A percentile compares a stretch with the other conserved stretches of the same genome.
phyloP scores from a whole-genome alignment of 2,888 invertebrate genomes.

The Stenolophus ochropezus region DNA sequence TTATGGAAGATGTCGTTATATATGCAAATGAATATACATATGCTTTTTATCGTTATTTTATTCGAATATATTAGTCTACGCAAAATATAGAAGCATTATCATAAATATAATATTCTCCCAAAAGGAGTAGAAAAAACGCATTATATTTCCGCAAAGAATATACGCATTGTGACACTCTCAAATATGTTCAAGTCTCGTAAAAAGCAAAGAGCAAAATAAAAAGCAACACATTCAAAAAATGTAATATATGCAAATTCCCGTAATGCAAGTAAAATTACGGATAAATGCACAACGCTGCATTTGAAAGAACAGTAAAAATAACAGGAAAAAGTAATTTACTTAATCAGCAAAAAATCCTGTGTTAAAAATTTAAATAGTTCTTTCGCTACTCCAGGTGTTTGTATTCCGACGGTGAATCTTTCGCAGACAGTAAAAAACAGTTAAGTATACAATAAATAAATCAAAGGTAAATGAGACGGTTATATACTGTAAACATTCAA shows the following conservation, averaged over 20 bases:
- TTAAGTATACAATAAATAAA: too few species aligned
- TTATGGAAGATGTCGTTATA: too few species aligned
- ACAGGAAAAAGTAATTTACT: constrained; percentile 7
- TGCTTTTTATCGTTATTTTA: too few species aligned
- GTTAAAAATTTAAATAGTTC: constrained; percentile 29
- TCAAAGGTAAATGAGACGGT: too few species aligned
- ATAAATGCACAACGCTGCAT: constrained; percentile 12
- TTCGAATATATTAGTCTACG: not conserved
- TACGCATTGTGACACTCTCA: not conserved
- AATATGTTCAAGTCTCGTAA: not conserved
- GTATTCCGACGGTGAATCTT: too few species aligned
- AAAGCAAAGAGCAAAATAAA: not conserved
- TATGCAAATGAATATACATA: too few species aligned
- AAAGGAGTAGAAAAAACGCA: not conserved
- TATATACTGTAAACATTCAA: too few species aligned
- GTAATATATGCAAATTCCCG: constrained; percentile 27
- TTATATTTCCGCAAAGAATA: not conserved
- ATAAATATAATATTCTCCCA: not conserved
- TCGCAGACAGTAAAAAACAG: too few species aligned
- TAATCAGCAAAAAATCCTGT: constrained; percentile 27
- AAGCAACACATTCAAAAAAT: not conserved
- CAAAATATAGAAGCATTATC: not conserved
- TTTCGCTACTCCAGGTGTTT: constrained; percentile 11
- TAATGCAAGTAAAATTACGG: constrained; percentile 25
- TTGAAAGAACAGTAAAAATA: constrained; percentile 17